phyloP scores from a whole-genome alignment of 2,888 invertebrate species.

The Tetragonula carbonaria region DNA sequence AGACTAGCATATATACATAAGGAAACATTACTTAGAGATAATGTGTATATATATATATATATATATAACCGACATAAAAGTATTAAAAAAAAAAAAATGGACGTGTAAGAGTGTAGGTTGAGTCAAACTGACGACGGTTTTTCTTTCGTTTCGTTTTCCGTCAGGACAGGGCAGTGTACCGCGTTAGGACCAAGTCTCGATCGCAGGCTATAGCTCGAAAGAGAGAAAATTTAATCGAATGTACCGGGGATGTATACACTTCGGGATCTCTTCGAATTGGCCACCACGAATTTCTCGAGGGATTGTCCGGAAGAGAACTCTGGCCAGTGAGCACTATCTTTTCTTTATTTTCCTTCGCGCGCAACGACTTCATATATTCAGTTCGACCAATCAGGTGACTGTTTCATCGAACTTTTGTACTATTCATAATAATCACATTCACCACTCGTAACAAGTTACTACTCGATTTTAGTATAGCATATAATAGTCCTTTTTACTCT shows the following conservation, averaged over 20 bases:
- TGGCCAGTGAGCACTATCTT: constrained; percentile 68
- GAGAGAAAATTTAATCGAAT: constrained; percentile 60
- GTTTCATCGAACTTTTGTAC: constrained; percentile 23
- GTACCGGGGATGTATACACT: constrained; percentile 57
- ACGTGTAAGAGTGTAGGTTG: constrained; percentile 36
- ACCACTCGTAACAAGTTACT: neutral
- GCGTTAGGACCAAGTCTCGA: constrained; percentile 67
- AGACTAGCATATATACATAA: neutral
- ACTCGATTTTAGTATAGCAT: constrained; percentile 34
- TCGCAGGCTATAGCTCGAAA: constrained; percentile 58
- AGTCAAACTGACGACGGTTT: constrained; percentile 63
- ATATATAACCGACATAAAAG: neutral
- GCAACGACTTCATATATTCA: constrained; percentile 23
- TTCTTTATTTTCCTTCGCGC: constrained; percentile 64
- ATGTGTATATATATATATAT: neutral
- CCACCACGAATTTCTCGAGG: constrained; percentile 63
- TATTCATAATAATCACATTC: constrained; percentile 23
- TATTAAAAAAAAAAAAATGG: constrained; percentile 10
- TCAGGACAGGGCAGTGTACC: constrained; percentile 63
- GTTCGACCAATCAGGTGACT: constrained; percentile 26
- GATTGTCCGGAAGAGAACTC: constrained; percentile 62
- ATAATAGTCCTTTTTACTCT: constrained; percentile 19
- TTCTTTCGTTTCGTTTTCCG: constrained; percentile 65
- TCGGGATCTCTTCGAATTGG: constrained; percentile 64
- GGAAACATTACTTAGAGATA: neutral